Percentiles rank a stretch among this genome's conserved stretches.
Conservation (phyloP, 2,113 vertebrate species). For the Tyto alba region DNA sequence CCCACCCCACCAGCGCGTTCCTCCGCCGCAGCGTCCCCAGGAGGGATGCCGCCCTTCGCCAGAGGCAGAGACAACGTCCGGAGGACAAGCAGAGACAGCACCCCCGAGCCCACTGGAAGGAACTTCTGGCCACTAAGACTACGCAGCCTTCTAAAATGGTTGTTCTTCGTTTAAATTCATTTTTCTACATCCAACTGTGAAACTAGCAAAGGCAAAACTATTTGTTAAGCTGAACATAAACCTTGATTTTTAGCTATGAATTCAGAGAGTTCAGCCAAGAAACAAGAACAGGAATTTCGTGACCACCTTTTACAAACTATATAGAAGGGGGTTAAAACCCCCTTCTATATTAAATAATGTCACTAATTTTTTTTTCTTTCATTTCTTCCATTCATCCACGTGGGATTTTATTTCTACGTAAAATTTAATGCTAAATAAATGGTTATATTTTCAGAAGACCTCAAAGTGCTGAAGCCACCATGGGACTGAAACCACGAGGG, state of each 20-base stretch:
- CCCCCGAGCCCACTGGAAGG: not conserved
- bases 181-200: not conserved
- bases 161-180: not conserved
- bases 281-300: not conserved
- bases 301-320: not conserved
- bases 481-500: fast-evolving
- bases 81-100: not conserved
- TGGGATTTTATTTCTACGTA: not conserved
- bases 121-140: not conserved
- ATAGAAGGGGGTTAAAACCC: not conserved
- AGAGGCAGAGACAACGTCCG: fast-evolving
- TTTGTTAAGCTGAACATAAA: not conserved
- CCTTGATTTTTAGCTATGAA: not conserved
- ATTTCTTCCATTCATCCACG: not conserved
- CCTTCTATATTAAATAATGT: not conserved
- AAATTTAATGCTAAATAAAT: not conserved
- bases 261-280: not conserved
- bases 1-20: not conserved
- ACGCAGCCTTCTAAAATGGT: not conserved
- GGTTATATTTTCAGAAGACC: not conserved
- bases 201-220: not conserved
- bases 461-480: not conserved
- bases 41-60: too few relatives aligned
- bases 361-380: not conserved
- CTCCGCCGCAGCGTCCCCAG: too few relatives aligned